phyloP scores from a whole-genome alignment of 2,888 invertebrate genomes.

The Aleiodes alternator region DNA sequence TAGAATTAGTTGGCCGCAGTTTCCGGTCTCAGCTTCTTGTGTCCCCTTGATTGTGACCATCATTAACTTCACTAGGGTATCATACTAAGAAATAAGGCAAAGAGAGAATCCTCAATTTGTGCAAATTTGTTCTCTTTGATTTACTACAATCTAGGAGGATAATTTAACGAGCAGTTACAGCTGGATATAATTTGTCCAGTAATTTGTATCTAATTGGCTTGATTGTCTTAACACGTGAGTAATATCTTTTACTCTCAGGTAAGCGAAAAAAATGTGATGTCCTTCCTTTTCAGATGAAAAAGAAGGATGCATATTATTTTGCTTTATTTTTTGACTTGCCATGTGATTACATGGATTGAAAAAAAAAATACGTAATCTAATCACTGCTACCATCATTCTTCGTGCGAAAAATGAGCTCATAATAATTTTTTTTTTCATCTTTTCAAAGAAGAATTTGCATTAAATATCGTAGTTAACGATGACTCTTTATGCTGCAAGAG shows the following conservation, averaged over 20 bases:
- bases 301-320: background rate
- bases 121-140: conserved; percentile 10
- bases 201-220: too few species aligned
- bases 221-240: too few species aligned
- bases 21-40: conserved; percentile 62
- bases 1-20: conserved; percentile 69
- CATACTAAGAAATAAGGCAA: background rate
- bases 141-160: too few species aligned
- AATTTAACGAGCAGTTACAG: too few species aligned
- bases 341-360: background rate
- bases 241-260: too few species aligned
- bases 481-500: conserved; percentile 1
- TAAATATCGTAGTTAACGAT: conserved; percentile 6
- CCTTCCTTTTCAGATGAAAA: too few species aligned
- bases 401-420: conserved; percentile 29
- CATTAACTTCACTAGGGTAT: conserved; percentile 59
- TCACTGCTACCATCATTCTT: conserved; percentile 34
- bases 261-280: background rate
- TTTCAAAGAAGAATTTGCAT: background rate
- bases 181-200: too few species aligned
- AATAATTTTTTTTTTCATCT: conserved; percentile 1
- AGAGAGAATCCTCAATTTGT: conserved; percentile 29
- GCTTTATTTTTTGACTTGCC: too few species aligned
- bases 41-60: conserved; percentile 51
- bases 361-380: conserved; percentile 24